Evolutionary conservation across 2,113 vertebrate species (phyloP), one percentile per base, ranked within the genome.

Genomic region (Lasiurus borealis): DNA sequence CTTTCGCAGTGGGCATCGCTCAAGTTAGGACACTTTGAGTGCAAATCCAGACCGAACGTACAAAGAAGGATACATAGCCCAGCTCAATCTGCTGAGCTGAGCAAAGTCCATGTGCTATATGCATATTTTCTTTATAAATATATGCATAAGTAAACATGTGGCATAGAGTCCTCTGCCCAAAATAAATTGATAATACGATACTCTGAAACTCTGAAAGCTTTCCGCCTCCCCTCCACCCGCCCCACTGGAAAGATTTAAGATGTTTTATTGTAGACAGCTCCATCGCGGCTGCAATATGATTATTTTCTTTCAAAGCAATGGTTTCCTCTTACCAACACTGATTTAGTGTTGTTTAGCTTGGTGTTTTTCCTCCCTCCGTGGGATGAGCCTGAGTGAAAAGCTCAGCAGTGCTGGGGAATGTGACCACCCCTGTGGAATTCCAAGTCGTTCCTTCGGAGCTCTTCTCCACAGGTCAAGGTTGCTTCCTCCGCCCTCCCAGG

Each of bases 401-500:
- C 11, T 50, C 2, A 59, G 59, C 34, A 2, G 10, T 1, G 31
- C 77, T 27, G 54, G 64, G 8, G 62, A n/a, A n/a, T 1, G 40
- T 13, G 59, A 62, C n/a, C n/a, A 9, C 75, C 69, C 90, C 36
- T 9, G 2, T 9, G 36, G 57, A 69, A 91, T 76, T 21, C 23
- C 27, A 44, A 83, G 71, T 40, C 34, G 21, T 73, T 93, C 69
- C 86, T 88, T 68, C 75, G 57, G 18, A 34, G 68, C 59, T 76
- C n/a, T 34, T 40, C 14, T 93, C 71, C 36, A 80, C 34, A 46
- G 59, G 50, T 91, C 92, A 66, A 25, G 82, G 85, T 89, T 95
- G 96, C 88, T 94, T 90, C 90, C 82, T 44, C 50, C 23, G 77
- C 96, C 91, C 91, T 91, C 76, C 94, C 94, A 87, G 96, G 88